Evolutionary conservation across 37 sponge, comb jelly and placozoan genomes (phyloP).

Genomic region (Lycopodina hypogea): DNA sequence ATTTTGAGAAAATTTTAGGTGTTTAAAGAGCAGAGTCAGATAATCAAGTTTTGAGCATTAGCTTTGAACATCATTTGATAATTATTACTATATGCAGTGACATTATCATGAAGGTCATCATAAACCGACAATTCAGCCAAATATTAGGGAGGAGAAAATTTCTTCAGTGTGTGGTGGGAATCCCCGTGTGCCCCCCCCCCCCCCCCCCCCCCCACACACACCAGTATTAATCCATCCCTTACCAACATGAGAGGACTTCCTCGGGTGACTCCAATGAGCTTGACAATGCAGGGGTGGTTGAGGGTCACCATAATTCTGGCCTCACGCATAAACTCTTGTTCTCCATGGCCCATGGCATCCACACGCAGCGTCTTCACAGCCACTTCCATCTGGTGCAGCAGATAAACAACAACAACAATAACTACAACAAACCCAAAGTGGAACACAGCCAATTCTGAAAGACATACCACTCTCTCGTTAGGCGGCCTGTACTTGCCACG

Average conservation of each 20-base stretch:
- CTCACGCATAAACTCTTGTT: constrained; percentile 92
- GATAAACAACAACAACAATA: too few relatives aligned
- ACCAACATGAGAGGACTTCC: constrained; percentile 84
- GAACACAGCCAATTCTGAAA: background rate
- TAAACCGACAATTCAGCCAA: too few relatives aligned
- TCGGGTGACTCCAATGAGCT: constrained; percentile 81
- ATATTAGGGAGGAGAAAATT: too few relatives aligned
- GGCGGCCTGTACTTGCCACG: constrained; percentile 52
- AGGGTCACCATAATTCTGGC: constrained; percentile 85
- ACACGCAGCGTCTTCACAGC: constrained; percentile 87
- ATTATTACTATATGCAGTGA: too few relatives aligned
- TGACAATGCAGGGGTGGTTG: constrained; percentile 90
- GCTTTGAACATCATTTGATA: too few relatives aligned
- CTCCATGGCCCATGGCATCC: constrained; percentile 77
- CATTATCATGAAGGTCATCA: too few relatives aligned
- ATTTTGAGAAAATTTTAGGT: too few relatives aligned
- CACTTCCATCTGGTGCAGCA: constrained; percentile 59
- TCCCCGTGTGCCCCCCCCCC: too few relatives aligned
- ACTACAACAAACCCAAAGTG: too few relatives aligned
- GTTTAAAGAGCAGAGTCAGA: too few relatives aligned
- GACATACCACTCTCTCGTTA: constrained; percentile 37
- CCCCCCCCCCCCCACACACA: background rate
- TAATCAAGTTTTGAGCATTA: too few relatives aligned
- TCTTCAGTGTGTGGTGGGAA: too few relatives aligned
- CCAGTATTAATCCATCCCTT: background rate